Base-by-base conservation (phyloP, 2,888 invertebrate genomes). In the Carpatolechia fugitivella region DNA sequence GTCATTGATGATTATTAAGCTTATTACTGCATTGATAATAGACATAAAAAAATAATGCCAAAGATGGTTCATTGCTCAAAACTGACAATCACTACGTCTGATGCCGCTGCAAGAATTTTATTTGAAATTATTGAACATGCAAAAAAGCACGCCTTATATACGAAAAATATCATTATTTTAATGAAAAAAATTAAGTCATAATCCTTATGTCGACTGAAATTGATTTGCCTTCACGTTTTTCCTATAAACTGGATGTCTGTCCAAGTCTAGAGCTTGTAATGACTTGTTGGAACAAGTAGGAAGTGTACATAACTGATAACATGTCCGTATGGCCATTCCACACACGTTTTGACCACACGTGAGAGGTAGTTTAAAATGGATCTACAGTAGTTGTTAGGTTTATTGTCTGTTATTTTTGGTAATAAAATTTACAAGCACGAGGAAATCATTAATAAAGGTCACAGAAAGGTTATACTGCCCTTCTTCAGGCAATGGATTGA, bases 281-380 rank as follows among this genome's bases (percentile, higher is more conserved):
- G 16, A 47, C 47, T 14, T 31, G 47, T 16, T 14, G 8, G 10
- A 13, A 29, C 50, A 29, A 29, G 50, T 38, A 50, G 50, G 50
- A 50, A 50, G 38, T 38, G 29, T 38, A 20, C 14, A 2, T 10
- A 38, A 33, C n/a, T 10, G 36, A 50, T 50, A 50, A 50, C 36
- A 20, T 38, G n/a, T 33, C 29, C 16, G 13, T 30, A 48, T 31
- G 33, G 16, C 31, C 36, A 50, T 58, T 59, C 55, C 51, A 52
- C 30, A 54, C 63, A 60, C 56, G 61, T 56, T 52, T 55, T 31
- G 52, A 36, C 55, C 38, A 54, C 60, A 63, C 60, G 60, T 62
- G 59, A 38, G 20, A n/a, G 24, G 13, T 14, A 38, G 24, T 46
- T 38, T 29, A 50, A 35, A 49, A 49, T 35, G 49, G 35, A 49